Percentiles rank a stretch among this genome's conserved stretches.
Conservation (phyloP, 2,797 vertebrate genomes). For the Cuculus canorus region DNA sequence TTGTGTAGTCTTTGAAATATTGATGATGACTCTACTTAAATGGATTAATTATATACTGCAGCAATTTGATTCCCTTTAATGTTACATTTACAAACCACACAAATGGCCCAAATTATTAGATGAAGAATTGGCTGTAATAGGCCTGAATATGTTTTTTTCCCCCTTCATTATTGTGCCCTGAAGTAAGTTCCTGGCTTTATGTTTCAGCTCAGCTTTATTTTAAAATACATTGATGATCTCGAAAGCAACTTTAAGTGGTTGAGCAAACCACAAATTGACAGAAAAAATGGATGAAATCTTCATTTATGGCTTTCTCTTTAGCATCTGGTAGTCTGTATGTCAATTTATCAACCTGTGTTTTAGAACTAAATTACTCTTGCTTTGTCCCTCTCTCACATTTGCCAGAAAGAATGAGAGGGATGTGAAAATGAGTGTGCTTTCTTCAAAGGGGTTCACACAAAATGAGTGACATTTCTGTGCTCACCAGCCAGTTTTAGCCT, state of each 20-base stretch:
- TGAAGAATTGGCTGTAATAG: slow-evolving; percentile 11
- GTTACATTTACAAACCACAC: slow-evolving; percentile 61
- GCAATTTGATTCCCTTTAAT: slow-evolving; percentile 58
- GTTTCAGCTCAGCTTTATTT: neutral
- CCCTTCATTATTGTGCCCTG: neutral
- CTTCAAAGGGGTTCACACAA: neutral
- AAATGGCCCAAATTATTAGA: slow-evolving; percentile 9
- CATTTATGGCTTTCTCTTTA: neutral
- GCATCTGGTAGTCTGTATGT: neutral
- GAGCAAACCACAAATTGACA: slow-evolving; percentile 8
- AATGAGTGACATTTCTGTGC: neutral
- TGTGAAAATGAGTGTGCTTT: accelerated
- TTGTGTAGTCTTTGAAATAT: slow-evolving; percentile 40
- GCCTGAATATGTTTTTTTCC: neutral
- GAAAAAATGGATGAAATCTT: slow-evolving; percentile 6
- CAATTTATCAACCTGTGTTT: neutral
- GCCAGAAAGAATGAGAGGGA: neutral
- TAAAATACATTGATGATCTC: neutral
- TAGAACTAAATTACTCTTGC: neutral
- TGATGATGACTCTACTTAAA: slow-evolving; percentile 42
- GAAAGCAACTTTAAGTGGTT: neutral
- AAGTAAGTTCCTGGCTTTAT: neutral
- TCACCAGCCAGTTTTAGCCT: neutral
- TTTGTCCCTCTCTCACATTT: neutral
- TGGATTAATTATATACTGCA: slow-evolving; percentile 49